Evolutionary conservation across 2,113 vertebrate species (phyloP), one percentile per base, ranked within the genome.

Genomic region (Coregonus clupeaformis): DNA sequence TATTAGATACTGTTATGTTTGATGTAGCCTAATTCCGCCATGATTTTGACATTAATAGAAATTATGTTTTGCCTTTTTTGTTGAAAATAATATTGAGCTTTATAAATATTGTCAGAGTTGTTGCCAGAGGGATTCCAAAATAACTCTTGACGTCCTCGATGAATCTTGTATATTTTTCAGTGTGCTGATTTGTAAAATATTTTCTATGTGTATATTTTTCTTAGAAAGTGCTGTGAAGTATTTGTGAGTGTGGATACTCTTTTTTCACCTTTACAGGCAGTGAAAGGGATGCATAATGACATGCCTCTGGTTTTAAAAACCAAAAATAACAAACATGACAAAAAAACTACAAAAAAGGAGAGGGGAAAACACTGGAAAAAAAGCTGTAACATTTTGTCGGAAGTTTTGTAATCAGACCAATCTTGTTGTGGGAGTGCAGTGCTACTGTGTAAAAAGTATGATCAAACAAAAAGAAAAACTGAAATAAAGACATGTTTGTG

Each of bases 201-300:
- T 96, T 96, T 96, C 95, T 96, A 96, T 95, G 95, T 96, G 95
- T 96, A 95, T 96, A 96, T 96, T 96, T 42, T 96, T 96, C 95
- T 95, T 96, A 96, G 95, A 89, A 95, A 96, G 95, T 96, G 95
- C 92, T 95, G 95, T 96, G 95, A 95, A 95, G 95, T 96, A 93
- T 95, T 95, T 95, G 92, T 94, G 94, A 94, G 92, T 86, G 86
- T 86, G 78, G 49, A 77, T 93, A 90, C 94, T 93, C 95, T 96
- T 94, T 94, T 94, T 93, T 91, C 36, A 92, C 93, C 93, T 89
- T 75, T 87, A 80, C 88, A 91, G 92, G 94, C 92, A 92, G 91
- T 93, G 92, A 94, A 96, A 96, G 95, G 94, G 94, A 95, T 93
- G 93, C 93, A 94, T 92, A 95, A 93, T 94, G 95, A 93, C 94